Evolutionary conservation across 2,888 invertebrate species (phyloP).

Genomic region (Pecten maximus): DNA sequence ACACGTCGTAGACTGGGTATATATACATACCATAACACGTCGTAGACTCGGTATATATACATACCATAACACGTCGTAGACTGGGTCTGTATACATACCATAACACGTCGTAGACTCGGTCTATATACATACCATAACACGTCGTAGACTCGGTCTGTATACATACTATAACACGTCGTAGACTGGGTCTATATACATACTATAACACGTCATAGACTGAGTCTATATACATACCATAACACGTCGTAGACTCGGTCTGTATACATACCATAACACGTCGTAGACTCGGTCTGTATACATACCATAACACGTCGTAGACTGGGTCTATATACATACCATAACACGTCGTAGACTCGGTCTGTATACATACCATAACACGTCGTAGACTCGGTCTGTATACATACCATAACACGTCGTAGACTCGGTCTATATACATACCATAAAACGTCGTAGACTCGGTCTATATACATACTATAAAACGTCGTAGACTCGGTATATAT

Average conservation of each 20-base stretch:
- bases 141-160: background rate
- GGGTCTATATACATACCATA: background rate
- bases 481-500: background rate
- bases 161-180: background rate
- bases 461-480: background rate
- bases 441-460: no score
- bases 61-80: background rate
- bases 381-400: no score
- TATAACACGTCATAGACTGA: background rate
- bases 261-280: background rate
- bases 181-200: background rate
- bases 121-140: background rate
- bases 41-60: no score
- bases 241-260: no score
- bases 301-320: background rate
- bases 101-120: no score
- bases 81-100: background rate
- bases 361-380: background rate
- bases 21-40: background rate
- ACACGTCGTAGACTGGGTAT: background rate
- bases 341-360: background rate
- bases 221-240: background rate
- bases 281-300: background rate
- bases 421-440: background rate
- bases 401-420: background rate